Evolutionary conservation across 2,888 invertebrate species (phyloP).

Genomic region (Coleophora flavipennella): DNA sequence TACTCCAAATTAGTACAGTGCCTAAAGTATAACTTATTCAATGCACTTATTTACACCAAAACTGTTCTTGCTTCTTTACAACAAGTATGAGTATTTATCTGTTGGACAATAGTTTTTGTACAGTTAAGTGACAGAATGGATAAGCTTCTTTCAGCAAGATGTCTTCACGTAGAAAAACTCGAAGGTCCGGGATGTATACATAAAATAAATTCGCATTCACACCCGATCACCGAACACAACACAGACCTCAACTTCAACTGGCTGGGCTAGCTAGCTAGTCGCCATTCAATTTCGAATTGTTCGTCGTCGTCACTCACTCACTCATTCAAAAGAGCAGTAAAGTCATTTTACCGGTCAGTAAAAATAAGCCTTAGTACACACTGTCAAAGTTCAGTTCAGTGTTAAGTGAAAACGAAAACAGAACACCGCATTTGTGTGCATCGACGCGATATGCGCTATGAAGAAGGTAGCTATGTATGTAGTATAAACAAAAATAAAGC

Average conservation of each 20-base stretch:
- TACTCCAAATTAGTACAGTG: constrained; percentile 19
- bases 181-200: background rate
- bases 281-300: constrained; percentile 15
- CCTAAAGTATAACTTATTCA: constrained; percentile 32
- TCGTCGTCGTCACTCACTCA: constrained; percentile 22
- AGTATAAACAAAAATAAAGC: constrained; percentile 70
- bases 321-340: constrained; percentile 20
- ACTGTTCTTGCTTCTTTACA: constrained; percentile 35
- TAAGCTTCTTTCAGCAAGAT: background rate
- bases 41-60: constrained; percentile 36
- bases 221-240: constrained; percentile 14
- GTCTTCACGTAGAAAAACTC: background rate
- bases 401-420: constrained; percentile 29
- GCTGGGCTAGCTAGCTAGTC: constrained; percentile 11
- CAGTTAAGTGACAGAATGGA: background rate
- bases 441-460: constrained; percentile 31
- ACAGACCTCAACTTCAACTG: too few species aligned
- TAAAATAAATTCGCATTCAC: constrained; percentile 13
- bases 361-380: constrained; percentile 19
- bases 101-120: background rate
- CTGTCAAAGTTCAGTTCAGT: constrained; percentile 15
- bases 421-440: constrained; percentile 45
- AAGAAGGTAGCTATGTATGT: constrained; percentile 44
- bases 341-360: background rate
- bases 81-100: constrained; percentile 11